Conservation (phyloP, 2,113 vertebrate species). For the Lagenorhynchus albirostris region DNA sequence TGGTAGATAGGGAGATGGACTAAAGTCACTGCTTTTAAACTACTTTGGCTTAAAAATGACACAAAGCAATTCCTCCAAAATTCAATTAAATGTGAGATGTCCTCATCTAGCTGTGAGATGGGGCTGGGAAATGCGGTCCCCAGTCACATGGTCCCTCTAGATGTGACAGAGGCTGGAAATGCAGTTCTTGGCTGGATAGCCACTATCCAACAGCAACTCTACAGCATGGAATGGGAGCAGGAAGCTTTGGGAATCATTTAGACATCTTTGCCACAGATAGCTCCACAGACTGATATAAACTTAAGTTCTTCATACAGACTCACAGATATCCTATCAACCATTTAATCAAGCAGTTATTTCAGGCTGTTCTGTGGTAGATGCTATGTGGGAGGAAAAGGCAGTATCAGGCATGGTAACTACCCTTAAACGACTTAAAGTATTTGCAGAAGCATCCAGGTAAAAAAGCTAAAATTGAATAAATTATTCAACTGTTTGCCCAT, state of each 20-base stretch:
- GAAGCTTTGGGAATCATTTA: not conserved
- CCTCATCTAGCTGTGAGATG: not conserved
- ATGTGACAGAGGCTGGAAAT: not conserved
- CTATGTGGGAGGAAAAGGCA: not conserved
- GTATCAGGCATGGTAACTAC: not conserved
- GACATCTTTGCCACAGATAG: not conserved
- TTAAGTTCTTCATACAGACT: not conserved
- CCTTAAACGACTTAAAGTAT: not conserved
- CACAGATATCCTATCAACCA: not conserved
- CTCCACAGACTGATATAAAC: not conserved
- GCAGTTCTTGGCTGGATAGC: not conserved
- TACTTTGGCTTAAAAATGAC: not conserved
- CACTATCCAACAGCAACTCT: not conserved
- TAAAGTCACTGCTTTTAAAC: not conserved
- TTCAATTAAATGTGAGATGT: not conserved
- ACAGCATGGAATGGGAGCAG: not conserved
- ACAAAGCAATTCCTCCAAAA: not conserved
- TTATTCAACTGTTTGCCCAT: not conserved
- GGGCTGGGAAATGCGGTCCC: not conserved
- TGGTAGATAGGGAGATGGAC: not conserved
- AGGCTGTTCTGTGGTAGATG: not conserved
- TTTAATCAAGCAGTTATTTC: not conserved
- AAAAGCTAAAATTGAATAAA: conserved; percentile 2
- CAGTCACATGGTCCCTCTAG: not conserved
- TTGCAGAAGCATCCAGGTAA: not conserved